Base-by-base conservation (phyloP, 2,797 vertebrate genomes). In the Ispidina lecontei region DNA sequence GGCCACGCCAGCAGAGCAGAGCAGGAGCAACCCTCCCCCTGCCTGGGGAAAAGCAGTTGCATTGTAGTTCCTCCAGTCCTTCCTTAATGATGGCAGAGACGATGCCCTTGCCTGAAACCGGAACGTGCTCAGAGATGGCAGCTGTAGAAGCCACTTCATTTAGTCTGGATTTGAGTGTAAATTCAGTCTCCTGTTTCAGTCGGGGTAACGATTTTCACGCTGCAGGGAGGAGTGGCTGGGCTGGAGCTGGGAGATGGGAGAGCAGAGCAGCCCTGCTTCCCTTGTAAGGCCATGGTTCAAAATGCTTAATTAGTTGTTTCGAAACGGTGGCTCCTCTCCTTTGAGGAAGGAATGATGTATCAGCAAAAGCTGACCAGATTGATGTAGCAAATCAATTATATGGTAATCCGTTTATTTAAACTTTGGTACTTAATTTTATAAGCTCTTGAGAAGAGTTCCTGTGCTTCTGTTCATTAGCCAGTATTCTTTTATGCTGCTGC, bases 391-490 rank as follows among this genome's bases (percentile, higher is more conserved):
- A 95, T 93, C 79, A 91, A 89, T 94, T 91, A 89, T 70, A 69
- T 87, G 86, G 74, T 92, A 95, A 94, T 95, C 91, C 26, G 21
- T 94, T 94, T 95, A 93, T 95, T 95, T 96, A 92, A 94, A 92
- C 89, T 95, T 96, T 90, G 89, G 62, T 92, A 84, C 91, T 95
- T 95, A 89, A 91, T 96, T 96, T 87, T 93, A 85, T 85, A 95
- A 96, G 84, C 94, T 87, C 81, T 92, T 90, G 78, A 94, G 77
- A 64, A 94, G 86, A 60, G 55, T 86, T 79, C 51, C 89, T 59
- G 58, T 17, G 47, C 90, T 89, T 75, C 75, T 0, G 12, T 89
- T 96, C 92, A 90, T 96, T 94, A 95, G 65, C 62, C 2, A 0
- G 29, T 54, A 63, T 93, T 95, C 87, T 95, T 95, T 73, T 74